Base-by-base conservation (phyloP, 2,888 invertebrate species). In the Graphium colonna region DNA sequence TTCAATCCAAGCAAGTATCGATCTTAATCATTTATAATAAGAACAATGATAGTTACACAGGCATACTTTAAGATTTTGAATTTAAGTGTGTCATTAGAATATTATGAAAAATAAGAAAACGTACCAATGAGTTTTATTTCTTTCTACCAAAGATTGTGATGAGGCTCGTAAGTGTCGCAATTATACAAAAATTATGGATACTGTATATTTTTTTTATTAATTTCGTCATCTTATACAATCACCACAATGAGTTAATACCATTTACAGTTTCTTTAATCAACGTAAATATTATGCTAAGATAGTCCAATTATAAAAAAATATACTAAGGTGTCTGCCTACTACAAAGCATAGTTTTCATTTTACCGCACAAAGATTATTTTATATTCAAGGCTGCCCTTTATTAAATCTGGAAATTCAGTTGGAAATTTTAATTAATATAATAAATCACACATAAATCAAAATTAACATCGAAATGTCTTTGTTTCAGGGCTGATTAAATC, bases 401-500 rank as follows among this genome's bases (percentile, higher is more conserved):
- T n/a, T n/a, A n/a, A n/a, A n/a, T n/a, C n/a, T n/a, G n/a, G n/a
- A n/a, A n/a, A n/a, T n/a, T n/a, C n/a, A n/a, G n/a, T n/a, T n/a
- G n/a, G n/a, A n/a, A n/a, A n/a, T n/a, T n/a, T n/a, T n/a, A n/a
- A n/a, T n/a, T n/a, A n/a, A n/a, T n/a, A n/a, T n/a, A n/a, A n/a
- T n/a, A n/a, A n/a, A n/a, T n/a, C n/a, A n/a, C n/a, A n/a, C n/a
- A n/a, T n/a, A n/a, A n/a, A n/a, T 21, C 21, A 21, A 21, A 21
- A 21, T 2, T 21, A 21, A 21, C 21, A 21, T 21, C 21, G 21
- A 21, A 21, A 21, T 51, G 57, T 58, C 48, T 18, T 50, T 49
- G 51, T 64, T 60, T 16, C 68, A 82, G 79, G 63, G 64, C 59
- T 63, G 55, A 58, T 61, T 67, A 67, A 60, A 60, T 55, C 51